Conservation (phyloP, 2,113 vertebrate species). For the Lagenorhynchus albirostris region DNA sequence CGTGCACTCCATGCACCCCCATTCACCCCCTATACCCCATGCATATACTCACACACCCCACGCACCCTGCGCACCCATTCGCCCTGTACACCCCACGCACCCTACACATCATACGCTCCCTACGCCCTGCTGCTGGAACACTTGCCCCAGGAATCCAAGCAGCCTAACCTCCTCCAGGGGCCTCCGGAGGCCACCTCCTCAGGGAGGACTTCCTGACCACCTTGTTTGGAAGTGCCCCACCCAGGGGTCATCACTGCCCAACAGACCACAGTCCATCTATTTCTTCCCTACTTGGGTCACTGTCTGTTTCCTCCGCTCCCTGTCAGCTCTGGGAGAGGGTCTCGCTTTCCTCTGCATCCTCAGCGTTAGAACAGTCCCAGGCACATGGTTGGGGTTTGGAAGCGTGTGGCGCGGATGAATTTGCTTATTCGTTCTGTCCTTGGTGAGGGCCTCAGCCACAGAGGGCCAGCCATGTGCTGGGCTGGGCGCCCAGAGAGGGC, state of each 20-base stretch:
- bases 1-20: too few species aligned
- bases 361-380: background rate
- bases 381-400: background rate
- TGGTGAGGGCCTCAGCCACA: background rate
- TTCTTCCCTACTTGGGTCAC: too few species aligned
- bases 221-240: too few species aligned
- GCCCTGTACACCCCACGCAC: rapidly evolving
- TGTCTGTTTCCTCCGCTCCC: background rate
- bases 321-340: too few species aligned
- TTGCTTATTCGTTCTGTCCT: too few species aligned
- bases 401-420: rapidly evolving
- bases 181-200: too few species aligned
- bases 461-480: too few species aligned
- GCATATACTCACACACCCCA: too few species aligned
- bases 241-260: background rate
- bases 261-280: too few species aligned
- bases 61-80: rapidly evolving
- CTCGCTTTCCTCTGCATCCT: too few species aligned
- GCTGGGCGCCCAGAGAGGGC: background rate
- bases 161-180: background rate
- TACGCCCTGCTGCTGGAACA: background rate
- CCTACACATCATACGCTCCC: background rate
- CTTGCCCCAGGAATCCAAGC: background rate
- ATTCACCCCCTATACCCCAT: too few species aligned
- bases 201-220: too few species aligned